phyloP scores from a whole-genome alignment of 2,113 vertebrate species.

The Orcinus orca region DNA sequence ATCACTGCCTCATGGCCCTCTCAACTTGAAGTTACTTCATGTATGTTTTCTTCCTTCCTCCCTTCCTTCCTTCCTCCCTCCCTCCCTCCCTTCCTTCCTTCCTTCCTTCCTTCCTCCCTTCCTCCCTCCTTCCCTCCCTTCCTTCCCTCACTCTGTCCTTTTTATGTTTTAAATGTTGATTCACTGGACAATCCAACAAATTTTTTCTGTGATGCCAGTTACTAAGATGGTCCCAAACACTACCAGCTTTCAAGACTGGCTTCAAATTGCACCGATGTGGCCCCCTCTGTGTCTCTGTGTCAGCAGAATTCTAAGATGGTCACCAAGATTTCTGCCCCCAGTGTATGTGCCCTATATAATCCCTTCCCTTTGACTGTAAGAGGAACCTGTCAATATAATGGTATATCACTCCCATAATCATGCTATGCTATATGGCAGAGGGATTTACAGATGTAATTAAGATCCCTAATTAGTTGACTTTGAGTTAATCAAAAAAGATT shows the following conservation, averaged over 20 bases:
- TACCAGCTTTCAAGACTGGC: not conserved
- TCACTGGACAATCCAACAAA: not conserved
- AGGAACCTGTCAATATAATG: not conserved
- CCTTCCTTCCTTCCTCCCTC: too few species aligned
- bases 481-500: slow-evolving; percentile 27
- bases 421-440: not conserved
- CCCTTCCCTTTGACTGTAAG: not conserved
- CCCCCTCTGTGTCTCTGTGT: not conserved
- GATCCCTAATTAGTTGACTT: slow-evolving; percentile 20
- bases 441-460: not conserved
- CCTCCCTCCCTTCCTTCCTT: not conserved
- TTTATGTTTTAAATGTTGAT: not conserved
- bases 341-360: not conserved
- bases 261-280: not conserved
- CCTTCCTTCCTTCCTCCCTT: not conserved
- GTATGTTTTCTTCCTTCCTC: not conserved
- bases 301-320: not conserved
- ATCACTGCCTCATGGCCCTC: not conserved
- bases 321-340: not conserved
- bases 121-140: not conserved
- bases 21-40: not conserved
- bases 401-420: not conserved
- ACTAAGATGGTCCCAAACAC: not conserved
- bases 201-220: not conserved
- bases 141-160: not conserved